Conservation (phyloP, 2,888 invertebrate species). For the Ophraella communa region DNA sequence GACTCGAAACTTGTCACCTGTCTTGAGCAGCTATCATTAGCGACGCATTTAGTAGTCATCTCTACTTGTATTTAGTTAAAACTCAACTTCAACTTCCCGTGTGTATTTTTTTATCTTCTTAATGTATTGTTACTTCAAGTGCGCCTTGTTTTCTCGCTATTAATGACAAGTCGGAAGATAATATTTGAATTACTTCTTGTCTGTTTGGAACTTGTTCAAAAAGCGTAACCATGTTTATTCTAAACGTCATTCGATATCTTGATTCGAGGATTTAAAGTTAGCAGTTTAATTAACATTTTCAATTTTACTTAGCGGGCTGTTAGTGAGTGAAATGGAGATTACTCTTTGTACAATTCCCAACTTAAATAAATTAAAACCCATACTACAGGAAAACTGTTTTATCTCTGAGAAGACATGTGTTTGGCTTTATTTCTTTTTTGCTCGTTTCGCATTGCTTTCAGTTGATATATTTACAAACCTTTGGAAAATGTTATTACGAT, state of each 20-base stretch:
- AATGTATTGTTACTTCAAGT: constrained; percentile 7
- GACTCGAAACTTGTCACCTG: constrained; percentile 21
- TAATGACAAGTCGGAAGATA: constrained; percentile 9
- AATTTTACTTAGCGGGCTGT: too few relatives aligned
- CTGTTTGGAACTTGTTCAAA: neutral
- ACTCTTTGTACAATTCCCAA: too few relatives aligned
- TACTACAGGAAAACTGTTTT: too few relatives aligned
- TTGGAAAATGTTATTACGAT: too few relatives aligned
- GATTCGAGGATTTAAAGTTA: too few relatives aligned
- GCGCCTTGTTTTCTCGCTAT: constrained; percentile 14
- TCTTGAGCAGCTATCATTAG: constrained; percentile 22
- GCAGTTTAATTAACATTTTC: neutral
- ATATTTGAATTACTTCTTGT: neutral
- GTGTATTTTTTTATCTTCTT: too few relatives aligned
- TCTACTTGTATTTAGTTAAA: constrained; percentile 14
- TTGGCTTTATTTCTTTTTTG: too few relatives aligned
- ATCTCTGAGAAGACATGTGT: too few relatives aligned
- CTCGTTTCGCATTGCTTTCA: too few relatives aligned
- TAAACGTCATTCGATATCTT: neutral
- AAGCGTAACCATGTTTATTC: neutral
- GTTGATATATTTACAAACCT: too few relatives aligned
- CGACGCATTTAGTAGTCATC: constrained; percentile 18
- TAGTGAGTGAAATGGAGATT: too few relatives aligned
- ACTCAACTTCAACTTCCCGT: neutral
- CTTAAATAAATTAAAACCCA: too few relatives aligned